phyloP scores from a whole-genome alignment of 1,140 invertebrate species.

The Procambarus virginalis region DNA sequence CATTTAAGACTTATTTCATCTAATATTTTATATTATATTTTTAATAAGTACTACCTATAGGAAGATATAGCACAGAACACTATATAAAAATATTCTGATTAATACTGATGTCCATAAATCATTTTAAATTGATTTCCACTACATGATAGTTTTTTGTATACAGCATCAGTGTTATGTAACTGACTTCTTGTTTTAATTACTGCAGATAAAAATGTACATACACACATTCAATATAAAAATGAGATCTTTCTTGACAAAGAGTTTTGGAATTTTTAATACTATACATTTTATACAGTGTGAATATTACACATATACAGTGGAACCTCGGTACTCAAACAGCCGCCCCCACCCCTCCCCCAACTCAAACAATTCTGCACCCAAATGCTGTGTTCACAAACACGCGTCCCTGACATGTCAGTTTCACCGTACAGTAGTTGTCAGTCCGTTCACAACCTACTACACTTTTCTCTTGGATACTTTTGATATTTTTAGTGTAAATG shows the following conservation, averaged over 20 bases:
- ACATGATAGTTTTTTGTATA: neutral
- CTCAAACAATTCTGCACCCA: too few species aligned
- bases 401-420: too few species aligned
- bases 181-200: neutral
- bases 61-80: neutral
- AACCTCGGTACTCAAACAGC: too few species aligned
- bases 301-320: neutral
- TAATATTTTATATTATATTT: neutral
- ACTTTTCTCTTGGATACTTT: too few species aligned
- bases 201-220: neutral
- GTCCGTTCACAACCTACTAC: too few species aligned
- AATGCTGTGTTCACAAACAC: too few species aligned
- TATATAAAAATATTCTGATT: constrained; percentile 3
- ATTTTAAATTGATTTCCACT: neutral
- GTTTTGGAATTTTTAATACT: neutral
- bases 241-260: constrained; percentile 5
- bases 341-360: too few species aligned
- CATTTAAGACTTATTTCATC: neutral
- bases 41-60: neutral
- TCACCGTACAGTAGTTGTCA: too few species aligned
- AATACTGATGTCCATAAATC: constrained; percentile 14
- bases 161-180: neutral
- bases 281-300: neutral
- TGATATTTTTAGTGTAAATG: too few species aligned
- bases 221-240: neutral